phyloP scores from a whole-genome alignment of 1,140 invertebrate genomes.

The Ips typographus region DNA sequence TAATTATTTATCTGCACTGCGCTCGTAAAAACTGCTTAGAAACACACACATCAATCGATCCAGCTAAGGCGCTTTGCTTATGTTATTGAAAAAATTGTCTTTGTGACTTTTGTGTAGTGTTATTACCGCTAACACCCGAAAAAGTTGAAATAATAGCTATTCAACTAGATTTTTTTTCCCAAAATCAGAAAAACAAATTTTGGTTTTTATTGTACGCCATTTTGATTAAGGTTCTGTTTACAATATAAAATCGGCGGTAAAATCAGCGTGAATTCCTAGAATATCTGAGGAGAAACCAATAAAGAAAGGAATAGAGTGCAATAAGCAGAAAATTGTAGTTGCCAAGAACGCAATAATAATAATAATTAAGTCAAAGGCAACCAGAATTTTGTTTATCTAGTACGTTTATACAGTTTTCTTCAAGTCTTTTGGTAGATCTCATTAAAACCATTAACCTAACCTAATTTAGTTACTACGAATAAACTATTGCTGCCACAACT shows the following conservation, averaged over 20 bases:
- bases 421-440: too few relatives aligned
- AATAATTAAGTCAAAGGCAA: too few relatives aligned
- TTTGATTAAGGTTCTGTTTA: not conserved
- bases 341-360: not conserved
- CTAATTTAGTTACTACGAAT: too few relatives aligned
- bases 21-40: not conserved
- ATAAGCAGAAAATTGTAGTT: not conserved
- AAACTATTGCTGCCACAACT: too few relatives aligned
- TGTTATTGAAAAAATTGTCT: slow-evolving; percentile 17
- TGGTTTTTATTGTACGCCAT: not conserved
- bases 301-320: not conserved
- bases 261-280: not conserved
- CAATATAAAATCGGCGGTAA: not conserved
- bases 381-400: too few relatives aligned
- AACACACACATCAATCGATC: too few relatives aligned
- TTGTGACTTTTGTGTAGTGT: slow-evolving; percentile 2
- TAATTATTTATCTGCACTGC: not conserved
- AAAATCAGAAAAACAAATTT: not conserved
- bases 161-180: not conserved
- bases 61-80: not conserved
- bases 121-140: slow-evolving; percentile 27
- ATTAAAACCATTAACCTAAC: too few relatives aligned
- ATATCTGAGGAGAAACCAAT: not conserved
- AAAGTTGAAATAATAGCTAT: slow-evolving; percentile 18
- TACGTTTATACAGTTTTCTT: too few relatives aligned